Base-by-base conservation (phyloP, 2,888 invertebrate genomes). In the Plusia festucae region DNA sequence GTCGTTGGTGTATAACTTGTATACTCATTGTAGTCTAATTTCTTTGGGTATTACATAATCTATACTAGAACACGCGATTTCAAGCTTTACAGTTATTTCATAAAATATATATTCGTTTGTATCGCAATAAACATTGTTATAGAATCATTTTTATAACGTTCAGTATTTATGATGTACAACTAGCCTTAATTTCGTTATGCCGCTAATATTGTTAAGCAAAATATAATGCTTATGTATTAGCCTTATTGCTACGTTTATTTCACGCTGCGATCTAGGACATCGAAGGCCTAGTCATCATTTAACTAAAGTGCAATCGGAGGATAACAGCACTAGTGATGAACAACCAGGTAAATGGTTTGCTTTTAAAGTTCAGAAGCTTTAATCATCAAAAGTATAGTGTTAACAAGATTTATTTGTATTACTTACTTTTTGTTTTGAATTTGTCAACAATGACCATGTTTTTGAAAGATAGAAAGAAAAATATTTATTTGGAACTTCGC, bases 281-380 rank as follows among this genome's bases (percentile, higher is more conserved):
- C 93, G 95, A 83, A 88, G 95, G 79, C 90, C 95, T 76, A 93
- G 94, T 81, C 94, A 93, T 70, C 94, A 95, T 89, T 90, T 96
- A 83, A 92, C 95, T 78, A 97, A 96, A 90, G 95, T 96, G 78
- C 95, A 96, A 68, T 97, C 96, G 0, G 96, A 96, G 83, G 97
- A 97, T 76, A 97, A 96, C 86, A 96, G 96, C 90, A 96, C 95
- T 86, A 96, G 96, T 74, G 96, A 96, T 77, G 97, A 97, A 76
- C 96, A 89, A 79, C 87, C 86, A 86, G 87, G 88, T 88, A 85
- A 79, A 20, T 52, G 13, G 15, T 22, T 22, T 52, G 52, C 24
- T 52, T 52, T 16, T 20, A 15, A 15, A 20, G 24, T 6, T 24
- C 15, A 52, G 6, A 22, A 51, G 24, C 52, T 52, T 9, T 20